Base-by-base conservation (phyloP, 1,140 invertebrate genomes). In the Mya arenaria region DNA sequence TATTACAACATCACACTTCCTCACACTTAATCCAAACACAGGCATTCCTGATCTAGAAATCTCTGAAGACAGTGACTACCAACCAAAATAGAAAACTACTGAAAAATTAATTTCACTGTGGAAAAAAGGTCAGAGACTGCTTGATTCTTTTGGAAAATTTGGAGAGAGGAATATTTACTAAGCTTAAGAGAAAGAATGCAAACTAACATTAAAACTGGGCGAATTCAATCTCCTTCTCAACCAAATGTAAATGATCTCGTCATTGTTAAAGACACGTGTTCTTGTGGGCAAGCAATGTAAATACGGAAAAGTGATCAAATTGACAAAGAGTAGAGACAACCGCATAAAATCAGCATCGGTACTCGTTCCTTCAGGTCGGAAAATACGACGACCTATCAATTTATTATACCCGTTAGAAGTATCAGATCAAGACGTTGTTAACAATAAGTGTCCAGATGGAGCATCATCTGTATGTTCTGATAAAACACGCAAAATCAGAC, bases 131-230 rank as follows among this genome's bases (percentile, higher is more conserved):
- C 41, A 74, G 55, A 23, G 34, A 30, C 37, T 74, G 15, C 55
- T 74, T 28, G 36, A 36, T 36, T n/a, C 2, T 74, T 74, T 37
- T 60, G 52, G 71, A 37, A 58, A 19, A 39, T 74, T 3, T 74
- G 71, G 71, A 34, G 19, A 74, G 34, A 72, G 28, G 69, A 56
- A 72, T 72, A 72, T 72, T 44, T 72, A 15, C 8, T 34, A 44
- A 55, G 69, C 60, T 74, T 74, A 4, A 34, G 72, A n/a, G 30
- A 69, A 71, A 58, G 73, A 55, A 75, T 65, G 13, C 19, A 62
- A 44, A 23, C 37, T 13, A 68, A 30, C 36, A n/a, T 65, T 15
- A 75, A 83, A 68, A 6, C 32, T 6, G 6, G 36, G 15, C 6
- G 6, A 37, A 6, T 66, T 3, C 37, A 41, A 37, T 36, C 63